phyloP scores from a whole-genome alignment of 1,140 invertebrate genomes.

The Asbolus verrucosus region DNA sequence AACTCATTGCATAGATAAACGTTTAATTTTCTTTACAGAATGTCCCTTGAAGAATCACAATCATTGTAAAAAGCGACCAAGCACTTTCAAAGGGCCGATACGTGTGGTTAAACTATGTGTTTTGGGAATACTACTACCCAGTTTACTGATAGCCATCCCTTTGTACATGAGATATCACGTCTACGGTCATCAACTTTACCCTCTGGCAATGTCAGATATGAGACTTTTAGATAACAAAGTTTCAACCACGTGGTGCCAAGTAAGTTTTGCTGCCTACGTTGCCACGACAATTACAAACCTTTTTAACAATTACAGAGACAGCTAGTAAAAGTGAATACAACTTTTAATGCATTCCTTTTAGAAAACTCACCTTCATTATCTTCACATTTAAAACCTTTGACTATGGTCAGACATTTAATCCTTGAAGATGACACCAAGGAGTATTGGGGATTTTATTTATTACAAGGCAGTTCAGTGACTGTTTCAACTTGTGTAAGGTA shows the following conservation, averaged over 20 bases:
- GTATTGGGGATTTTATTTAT: conserved; percentile 86
- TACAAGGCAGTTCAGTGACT: conserved; percentile 78
- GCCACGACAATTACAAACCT: too few relatives aligned
- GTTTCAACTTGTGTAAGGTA: conserved; percentile 81
- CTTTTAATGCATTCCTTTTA: conserved; percentile 81
- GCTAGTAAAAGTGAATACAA: conserved; percentile 76
- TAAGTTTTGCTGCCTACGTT: conserved; percentile 43
- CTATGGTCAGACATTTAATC: conserved; percentile 76
- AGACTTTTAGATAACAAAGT: conserved; percentile 77
- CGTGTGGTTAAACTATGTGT: conserved; percentile 73
- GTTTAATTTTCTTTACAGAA: conserved; percentile 49
- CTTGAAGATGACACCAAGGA: conserved; percentile 86
- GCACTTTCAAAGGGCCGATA: conserved; percentile 68
- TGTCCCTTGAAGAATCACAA: conserved; percentile 52
- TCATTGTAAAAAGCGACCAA: conserved; percentile 46
- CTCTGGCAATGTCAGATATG: conserved; percentile 82
- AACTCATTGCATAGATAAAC: neutral
- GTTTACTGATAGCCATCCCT: conserved; percentile 74
- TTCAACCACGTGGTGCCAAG: conserved; percentile 85
- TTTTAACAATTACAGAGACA: conserved; percentile 71
- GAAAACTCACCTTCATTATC: conserved; percentile 71
- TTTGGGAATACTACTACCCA: conserved; percentile 74
- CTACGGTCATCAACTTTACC: conserved; percentile 76
- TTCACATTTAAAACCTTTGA: conserved; percentile 69
- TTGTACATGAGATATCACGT: conserved; percentile 77